Evolutionary conservation across 2,888 invertebrate species (phyloP).

Genomic region (Ormyrus rosae): DNA sequence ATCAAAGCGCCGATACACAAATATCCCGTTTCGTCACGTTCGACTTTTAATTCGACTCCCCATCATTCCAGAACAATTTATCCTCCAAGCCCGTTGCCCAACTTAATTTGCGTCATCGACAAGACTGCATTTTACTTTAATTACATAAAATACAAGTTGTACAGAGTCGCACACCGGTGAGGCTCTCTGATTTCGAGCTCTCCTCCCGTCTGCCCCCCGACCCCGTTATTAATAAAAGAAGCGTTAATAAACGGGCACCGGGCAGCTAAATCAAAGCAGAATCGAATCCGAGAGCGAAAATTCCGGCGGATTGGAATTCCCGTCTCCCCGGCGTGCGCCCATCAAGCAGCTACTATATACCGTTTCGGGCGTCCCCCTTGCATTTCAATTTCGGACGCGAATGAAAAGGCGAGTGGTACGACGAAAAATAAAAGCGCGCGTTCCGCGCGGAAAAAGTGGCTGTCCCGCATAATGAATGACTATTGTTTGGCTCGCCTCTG

Average conservation of each 20-base stretch:
- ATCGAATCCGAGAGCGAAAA: neutral
- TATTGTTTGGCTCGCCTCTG: neutral
- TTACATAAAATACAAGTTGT: no score
- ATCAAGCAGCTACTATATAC: neutral
- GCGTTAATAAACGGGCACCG: neutral
- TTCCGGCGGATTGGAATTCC: neutral
- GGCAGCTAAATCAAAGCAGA: neutral
- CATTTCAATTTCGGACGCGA: slow-evolving; percentile 25
- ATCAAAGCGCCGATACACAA: no score
- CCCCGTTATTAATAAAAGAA: no score
- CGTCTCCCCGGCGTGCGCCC: neutral
- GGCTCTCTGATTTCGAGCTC: no score
- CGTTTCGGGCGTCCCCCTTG: neutral
- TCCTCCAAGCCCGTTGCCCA: no score
- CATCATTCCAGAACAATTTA: no score
- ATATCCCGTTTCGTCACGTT: no score
- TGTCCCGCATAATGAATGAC: slow-evolving; percentile 21
- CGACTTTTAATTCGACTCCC: no score
- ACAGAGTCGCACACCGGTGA: no score
- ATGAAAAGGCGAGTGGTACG: neutral
- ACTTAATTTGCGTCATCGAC: no score
- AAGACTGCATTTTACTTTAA: no score
- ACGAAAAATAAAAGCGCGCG: neutral
- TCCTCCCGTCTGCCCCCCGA: no score
- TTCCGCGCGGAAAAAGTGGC: slow-evolving; percentile 15